Evolutionary conservation across 2,113 vertebrate species (phyloP).

Genomic region (Tenrec ecaudatus): DNA sequence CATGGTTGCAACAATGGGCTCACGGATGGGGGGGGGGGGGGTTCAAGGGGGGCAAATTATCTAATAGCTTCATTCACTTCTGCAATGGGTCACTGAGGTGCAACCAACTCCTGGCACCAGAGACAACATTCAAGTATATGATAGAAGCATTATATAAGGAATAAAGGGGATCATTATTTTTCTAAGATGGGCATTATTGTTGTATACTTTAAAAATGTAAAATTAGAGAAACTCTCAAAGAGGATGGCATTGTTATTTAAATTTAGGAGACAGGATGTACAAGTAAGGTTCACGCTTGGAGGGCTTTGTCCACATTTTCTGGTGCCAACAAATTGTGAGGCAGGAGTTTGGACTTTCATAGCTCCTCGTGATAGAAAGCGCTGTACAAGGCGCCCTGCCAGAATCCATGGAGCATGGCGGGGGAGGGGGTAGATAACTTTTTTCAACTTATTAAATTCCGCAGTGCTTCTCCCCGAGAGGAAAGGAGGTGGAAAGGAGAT

Average conservation of each 20-base stretch:
- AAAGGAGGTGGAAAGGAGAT: conserved; percentile 53
- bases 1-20: no score
- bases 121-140: not conserved
- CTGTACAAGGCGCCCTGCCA: conserved; percentile 59
- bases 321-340: conserved; percentile 20
- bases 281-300: not conserved
- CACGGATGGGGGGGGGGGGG: no score
- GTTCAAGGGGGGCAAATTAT: no score
- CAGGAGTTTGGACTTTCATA: conserved; percentile 6
- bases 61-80: no score
- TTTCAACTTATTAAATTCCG: conserved; percentile 68
- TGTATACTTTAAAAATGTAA: not conserved
- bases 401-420: not conserved
- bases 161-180: not conserved
- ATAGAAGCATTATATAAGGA: not conserved
- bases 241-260: not conserved
- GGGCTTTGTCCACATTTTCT: conserved; percentile 19
- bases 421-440: conserved; percentile 32
- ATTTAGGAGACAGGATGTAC: not conserved
- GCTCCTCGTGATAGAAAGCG: conserved; percentile 25
- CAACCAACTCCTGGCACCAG: no score
- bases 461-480: conserved; percentile 44
- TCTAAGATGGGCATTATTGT: not conserved
- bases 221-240: not conserved
- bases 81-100: no score